phyloP scores from a whole-genome alignment of 2,888 invertebrate genomes.

The Brachyopa scutellaris region DNA sequence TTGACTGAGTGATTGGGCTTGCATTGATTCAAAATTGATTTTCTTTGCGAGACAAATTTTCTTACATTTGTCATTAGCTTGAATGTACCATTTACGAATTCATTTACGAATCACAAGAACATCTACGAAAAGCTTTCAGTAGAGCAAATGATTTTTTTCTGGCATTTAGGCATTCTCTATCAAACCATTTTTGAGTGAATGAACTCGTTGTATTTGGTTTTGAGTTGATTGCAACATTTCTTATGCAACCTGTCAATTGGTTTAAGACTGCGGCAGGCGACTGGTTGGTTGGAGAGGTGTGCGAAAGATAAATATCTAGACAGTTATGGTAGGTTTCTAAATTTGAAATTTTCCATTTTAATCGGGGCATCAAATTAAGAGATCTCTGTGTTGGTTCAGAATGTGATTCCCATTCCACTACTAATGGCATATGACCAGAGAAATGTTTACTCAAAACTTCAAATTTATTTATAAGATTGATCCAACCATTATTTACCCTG shows the following conservation, averaged over 20 bases:
- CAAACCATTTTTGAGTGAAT: neutral
- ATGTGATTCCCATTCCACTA: neutral
- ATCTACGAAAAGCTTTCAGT: no score
- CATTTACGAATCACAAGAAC: no score
- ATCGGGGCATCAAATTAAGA: neutral
- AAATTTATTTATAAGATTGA: slow-evolving; percentile 5
- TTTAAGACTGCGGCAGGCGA: no score
- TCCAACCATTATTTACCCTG: neutral
- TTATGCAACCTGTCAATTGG: no score
- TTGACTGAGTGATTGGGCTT: no score
- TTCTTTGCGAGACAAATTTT: neutral
- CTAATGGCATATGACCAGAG: neutral
- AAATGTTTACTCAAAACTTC: slow-evolving; percentile 8
- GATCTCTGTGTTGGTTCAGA: no score
- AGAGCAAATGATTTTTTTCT: no score
- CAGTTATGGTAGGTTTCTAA: neutral
- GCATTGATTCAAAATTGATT: neutral
- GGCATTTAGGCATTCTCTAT: neutral
- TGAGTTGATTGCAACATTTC: neutral
- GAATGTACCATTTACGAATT: neutral
- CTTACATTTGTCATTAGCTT: neutral
- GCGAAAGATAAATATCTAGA: neutral
- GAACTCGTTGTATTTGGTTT: neutral
- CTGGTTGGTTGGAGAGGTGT: no score
- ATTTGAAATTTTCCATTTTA: neutral